Evolutionary conservation across 2,113 vertebrate genomes (phyloP), one percentile per base, ranked within the genome.

Genomic region (Coregonus clupeaformis): DNA sequence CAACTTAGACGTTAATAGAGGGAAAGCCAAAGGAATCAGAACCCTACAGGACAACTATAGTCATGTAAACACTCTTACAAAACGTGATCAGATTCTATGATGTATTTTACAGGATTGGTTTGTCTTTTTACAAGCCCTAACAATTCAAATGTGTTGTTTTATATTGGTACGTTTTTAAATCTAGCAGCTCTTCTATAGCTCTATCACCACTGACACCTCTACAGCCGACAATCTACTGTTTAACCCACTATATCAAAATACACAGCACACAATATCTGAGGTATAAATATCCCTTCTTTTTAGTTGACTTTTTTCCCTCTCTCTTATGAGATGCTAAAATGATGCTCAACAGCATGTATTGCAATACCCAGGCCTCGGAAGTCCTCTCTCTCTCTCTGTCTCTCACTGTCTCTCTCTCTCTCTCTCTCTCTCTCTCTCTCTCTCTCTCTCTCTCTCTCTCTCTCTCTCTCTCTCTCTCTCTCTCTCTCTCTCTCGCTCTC

Each of bases 231-330:
- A 94, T 95, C 94, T 96, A 97, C 16, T 90, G 84, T 91, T 57
- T 85, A 96, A 96, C 94, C 96, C 96, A 97, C 96, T 94, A 96
- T 98, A 97, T 96, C 97, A 97, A 98, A 98, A 98, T 97, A 96
- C 96, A 98, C 97, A 96, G 95, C 97, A 98, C 97, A 98, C 97
- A 98, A 97, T 96, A 98, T 97, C 94, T 98, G 97, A 98, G 97
- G 96, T 98, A 98, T 98, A 97, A 98, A 97, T 96, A 95, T 97
- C 93, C 93, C 11, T 49, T 65, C 76, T 78, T 92, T 91, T 92
- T 72, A 78, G 85, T 82, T 84, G 7, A 42, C 36, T 92, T 84
- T 63, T 82, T 90, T 91, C 90, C 60, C 86, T 93, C 90, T 95
- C 92, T 94, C 92, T 95, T 92, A 93, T 93, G 95, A 97, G 95